Evolutionary conservation across 2,797 vertebrate genomes (phyloP).

Genomic region (Zalophus californianus): DNA sequence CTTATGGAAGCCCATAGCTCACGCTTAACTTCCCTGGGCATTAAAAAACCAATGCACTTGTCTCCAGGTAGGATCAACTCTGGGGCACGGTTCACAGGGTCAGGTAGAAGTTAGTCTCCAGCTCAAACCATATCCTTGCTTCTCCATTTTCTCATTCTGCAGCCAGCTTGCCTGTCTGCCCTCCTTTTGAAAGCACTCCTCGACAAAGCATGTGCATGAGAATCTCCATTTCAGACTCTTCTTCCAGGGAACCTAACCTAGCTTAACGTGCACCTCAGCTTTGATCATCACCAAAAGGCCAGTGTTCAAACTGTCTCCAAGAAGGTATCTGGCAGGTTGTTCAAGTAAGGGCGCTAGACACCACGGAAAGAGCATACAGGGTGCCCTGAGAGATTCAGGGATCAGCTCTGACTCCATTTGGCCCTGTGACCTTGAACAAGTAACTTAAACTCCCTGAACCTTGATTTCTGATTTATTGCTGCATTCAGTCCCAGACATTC

Average conservation of each 20-base stretch:
- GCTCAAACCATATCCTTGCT: background rate
- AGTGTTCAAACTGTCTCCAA: background rate
- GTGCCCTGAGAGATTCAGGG: background rate
- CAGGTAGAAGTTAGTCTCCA: background rate
- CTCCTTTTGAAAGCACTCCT: background rate
- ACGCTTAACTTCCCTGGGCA: background rate
- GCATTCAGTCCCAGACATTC: background rate
- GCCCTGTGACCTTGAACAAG: background rate
- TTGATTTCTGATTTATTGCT: background rate
- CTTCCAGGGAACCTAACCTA: background rate
- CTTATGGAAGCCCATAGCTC: background rate
- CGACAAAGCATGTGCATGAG: rapidly evolving
- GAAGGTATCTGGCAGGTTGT: background rate
- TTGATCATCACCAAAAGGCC: background rate
- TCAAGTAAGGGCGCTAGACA: background rate
- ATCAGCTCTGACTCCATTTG: background rate
- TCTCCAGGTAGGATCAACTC: background rate
- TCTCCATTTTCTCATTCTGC: background rate
- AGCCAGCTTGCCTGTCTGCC: background rate
- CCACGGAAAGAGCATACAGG: too few species aligned
- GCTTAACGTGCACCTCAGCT: background rate
- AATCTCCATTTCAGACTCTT: background rate
- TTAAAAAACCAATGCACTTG: background rate
- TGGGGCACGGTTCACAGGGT: background rate
- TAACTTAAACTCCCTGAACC: background rate